Evolutionary conservation across 2,113 vertebrate genomes (phyloP).

Genomic region (Cheilinus undulatus): DNA sequence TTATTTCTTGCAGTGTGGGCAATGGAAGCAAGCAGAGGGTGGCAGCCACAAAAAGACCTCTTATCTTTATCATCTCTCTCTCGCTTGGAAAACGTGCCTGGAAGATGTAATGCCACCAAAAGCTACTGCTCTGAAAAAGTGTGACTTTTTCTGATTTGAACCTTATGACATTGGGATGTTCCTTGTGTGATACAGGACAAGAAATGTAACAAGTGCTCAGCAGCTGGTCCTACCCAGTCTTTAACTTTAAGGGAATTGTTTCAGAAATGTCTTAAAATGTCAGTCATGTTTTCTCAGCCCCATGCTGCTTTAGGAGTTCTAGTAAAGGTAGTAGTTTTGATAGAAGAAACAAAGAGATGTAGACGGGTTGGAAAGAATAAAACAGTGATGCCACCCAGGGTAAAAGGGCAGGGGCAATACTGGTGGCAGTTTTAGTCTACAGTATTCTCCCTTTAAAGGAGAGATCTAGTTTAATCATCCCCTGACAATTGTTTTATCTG

Average conservation of each 20-base stretch:
- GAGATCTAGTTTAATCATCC: not conserved
- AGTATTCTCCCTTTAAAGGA: not conserved
- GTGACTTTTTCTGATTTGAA: conserved; percentile 24
- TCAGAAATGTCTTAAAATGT: conserved; percentile 22
- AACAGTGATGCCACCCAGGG: not conserved
- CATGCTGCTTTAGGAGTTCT: not conserved
- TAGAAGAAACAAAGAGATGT: not conserved
- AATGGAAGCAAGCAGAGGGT: conserved; percentile 36
- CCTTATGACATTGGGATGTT: conserved; percentile 13
- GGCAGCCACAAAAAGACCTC: conserved; percentile 51
- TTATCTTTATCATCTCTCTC: conserved; percentile 47
- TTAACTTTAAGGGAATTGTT: conserved; percentile 16
- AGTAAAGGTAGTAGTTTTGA: not conserved
- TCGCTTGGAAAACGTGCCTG: conserved; percentile 49
- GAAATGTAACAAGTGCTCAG: not conserved
- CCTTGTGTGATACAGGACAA: conserved; percentile 7
- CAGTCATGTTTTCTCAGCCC: not conserved
- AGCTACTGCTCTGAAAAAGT: conserved; percentile 22
- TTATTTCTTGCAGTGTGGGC: conserved; percentile 43
- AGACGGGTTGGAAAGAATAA: not conserved
- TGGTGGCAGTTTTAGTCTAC: not conserved
- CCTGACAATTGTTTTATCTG: conserved; percentile 7
- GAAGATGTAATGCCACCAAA: conserved; percentile 56
- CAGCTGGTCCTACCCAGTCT: no score
- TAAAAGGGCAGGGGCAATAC: not conserved